Percentiles rank a stretch among this genome's conserved stretches.
These are phyloP conservation scores for Agrochola macilenta DNA, from an alignment of 2,888 invertebrate species.

Conservation along the genomic window DNA sequence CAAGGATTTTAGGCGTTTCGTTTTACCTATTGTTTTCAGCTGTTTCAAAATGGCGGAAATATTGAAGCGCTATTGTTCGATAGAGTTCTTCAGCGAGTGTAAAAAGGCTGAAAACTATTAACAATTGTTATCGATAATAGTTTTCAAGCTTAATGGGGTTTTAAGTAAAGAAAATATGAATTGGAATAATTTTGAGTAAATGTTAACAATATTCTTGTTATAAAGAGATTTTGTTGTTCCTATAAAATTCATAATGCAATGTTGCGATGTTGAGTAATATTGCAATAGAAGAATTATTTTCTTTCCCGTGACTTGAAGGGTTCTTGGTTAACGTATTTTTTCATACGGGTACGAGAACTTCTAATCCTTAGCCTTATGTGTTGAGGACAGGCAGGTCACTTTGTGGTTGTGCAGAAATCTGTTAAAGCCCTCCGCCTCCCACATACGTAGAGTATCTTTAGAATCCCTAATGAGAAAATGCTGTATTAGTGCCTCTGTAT, in stretches of 20 bases:
- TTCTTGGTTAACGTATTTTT: neutral
- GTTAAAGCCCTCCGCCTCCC: neutral
- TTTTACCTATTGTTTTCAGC: constrained; percentile 61
- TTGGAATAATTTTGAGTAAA: neutral
- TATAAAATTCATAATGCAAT: constrained; percentile 17
- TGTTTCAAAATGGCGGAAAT: constrained; percentile 57
- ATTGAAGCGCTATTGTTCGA: constrained; percentile 45
- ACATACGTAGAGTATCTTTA: neutral
- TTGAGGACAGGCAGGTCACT: neutral
- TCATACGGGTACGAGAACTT: no score
- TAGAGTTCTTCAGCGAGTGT: constrained; percentile 29
- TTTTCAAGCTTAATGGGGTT: constrained; percentile 2
- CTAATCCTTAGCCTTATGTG: no score
- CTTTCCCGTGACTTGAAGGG: neutral
- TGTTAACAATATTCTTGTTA: neutral
- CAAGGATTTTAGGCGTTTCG: constrained; percentile 61
- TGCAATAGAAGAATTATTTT: neutral
- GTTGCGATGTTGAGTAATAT: neutral
- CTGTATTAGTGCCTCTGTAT: neutral
- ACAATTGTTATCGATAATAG: constrained; percentile 33
- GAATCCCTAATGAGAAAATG: neutral
- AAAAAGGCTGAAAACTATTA: constrained; percentile 11
- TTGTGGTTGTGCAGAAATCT: neutral
- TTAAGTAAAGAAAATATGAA: constrained; percentile 13
- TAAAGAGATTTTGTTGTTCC: neutral